Base-by-base conservation (phyloP, 2,888 invertebrate genomes). In the Corythucha ciliata region DNA sequence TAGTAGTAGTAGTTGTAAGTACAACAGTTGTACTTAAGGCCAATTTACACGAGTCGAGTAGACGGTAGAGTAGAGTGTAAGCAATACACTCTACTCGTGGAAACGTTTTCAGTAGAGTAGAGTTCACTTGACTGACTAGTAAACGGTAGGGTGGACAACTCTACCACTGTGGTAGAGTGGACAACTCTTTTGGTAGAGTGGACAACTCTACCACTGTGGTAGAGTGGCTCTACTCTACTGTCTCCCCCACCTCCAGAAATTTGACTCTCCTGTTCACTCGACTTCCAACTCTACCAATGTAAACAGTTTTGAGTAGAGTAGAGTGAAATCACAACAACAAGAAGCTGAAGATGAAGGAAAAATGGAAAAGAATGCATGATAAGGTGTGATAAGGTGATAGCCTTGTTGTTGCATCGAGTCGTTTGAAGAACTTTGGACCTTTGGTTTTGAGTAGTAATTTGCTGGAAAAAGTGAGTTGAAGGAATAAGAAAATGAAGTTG, bases 401-500 rank as follows among this genome's bases (percentile, higher is more conserved):
- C n/a, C n/a, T 18, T 6, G 36, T 36, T 36, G 7, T n/a, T 36
- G 18, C 8, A 36, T 36, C 36, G 7, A 6, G 18, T n/a, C 7
- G 18, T 18, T 10, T 6, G 14, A 36, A 6, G 36, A 36, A 18
- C 36, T 36, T 18, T 39, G 4, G 39, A 21, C 22, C 22, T 39
- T 41, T 21, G n/a, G 22, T 22, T 41, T 41, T 41, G 24, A 16
- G 5, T 16, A 18, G 14, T 34, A 26, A 26, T 41, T 41, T 41
- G 24, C 14, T n/a, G 24, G n/a, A 16, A 25, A 41, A 41, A 41
- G 41, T 41, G 40, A 36, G 36, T n/a, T 20, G 40, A 20, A 40
- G 40, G n/a, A n/a, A n/a, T 48, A 51, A 40, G 40, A 51, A 51
- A 22, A 54, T 56, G 54, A 62, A 70, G 58, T 74, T 73, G 74